These are phyloP conservation scores for Oikopleura dioica DNA, from an alignment of 23 tunicate genomes.

Conservation along the genomic window DNA sequence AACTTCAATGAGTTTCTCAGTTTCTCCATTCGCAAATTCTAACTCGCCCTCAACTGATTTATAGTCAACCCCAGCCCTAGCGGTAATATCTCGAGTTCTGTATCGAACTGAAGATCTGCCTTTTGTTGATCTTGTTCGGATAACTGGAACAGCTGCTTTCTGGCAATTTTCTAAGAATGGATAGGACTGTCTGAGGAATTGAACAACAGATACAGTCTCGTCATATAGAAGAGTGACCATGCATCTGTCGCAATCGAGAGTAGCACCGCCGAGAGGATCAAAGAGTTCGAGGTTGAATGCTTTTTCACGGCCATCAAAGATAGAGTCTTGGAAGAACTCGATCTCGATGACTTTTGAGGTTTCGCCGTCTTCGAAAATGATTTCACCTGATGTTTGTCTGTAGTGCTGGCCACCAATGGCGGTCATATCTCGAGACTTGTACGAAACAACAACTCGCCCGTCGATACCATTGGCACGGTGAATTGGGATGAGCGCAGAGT, in stretches of 20 bases:
- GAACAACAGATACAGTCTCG: slow-evolving; percentile 76
- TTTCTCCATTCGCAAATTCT: slow-evolving; percentile 35
- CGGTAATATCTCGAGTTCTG: slow-evolving; percentile 83
- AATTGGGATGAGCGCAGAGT: slow-evolving; percentile 52
- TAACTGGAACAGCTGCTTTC: slow-evolving; percentile 52
- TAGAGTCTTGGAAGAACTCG: slow-evolving; percentile 38
- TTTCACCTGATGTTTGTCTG: slow-evolving; percentile 32
- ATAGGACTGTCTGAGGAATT: slow-evolving; percentile 75
- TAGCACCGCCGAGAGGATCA: slow-evolving; percentile 77
- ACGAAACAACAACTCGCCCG: slow-evolving; percentile 49
- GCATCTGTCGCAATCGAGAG: slow-evolving; percentile 57
- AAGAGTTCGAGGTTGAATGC: slow-evolving; percentile 73
- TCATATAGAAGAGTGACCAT: slow-evolving; percentile 82
- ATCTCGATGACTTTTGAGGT: slow-evolving; percentile 51
- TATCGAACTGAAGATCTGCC: slow-evolving; percentile 45
- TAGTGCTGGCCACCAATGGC: slow-evolving; percentile 61
- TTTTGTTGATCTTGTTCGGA: slow-evolving; percentile 72
- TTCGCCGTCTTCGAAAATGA: slow-evolving; percentile 70
- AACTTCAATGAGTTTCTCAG: slow-evolving; percentile 44
- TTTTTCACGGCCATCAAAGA: slow-evolving; percentile 79
- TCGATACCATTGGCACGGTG: slow-evolving; percentile 94
- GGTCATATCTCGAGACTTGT: slow-evolving; percentile 85
- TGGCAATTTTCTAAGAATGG: slow-evolving; percentile 98
- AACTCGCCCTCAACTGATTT: slow-evolving; percentile 48
- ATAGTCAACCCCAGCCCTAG: slow-evolving; percentile 91